phyloP scores from a whole-genome alignment of 2,113 vertebrate genomes.

The Cephalopterus ornatus region DNA sequence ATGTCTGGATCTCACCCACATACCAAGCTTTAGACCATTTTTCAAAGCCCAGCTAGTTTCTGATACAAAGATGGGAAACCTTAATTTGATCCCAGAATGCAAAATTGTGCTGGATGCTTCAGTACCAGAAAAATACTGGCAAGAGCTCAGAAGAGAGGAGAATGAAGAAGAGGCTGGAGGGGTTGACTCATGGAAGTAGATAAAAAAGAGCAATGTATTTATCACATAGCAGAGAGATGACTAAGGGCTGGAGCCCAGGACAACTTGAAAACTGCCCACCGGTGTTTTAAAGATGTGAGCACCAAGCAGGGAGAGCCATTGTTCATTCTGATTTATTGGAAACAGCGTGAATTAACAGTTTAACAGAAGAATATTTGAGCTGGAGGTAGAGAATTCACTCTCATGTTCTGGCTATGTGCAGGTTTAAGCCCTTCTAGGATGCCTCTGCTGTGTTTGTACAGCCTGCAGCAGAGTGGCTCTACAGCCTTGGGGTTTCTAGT shows the following conservation, averaged over 20 bases:
- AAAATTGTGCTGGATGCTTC: background rate
- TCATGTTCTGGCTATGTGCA: background rate
- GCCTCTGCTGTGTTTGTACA: constrained; percentile 19
- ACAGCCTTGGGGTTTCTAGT: background rate
- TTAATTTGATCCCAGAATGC: constrained; percentile 47
- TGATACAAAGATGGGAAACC: background rate
- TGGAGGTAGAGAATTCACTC: background rate
- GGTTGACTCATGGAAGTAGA: constrained; percentile 38
- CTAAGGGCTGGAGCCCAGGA: constrained; percentile 40
- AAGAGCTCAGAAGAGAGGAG: background rate
- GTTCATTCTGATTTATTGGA: constrained; percentile 33
- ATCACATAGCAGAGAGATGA: constrained; percentile 35
- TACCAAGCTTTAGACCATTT: background rate
- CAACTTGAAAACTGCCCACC: constrained; percentile 41
- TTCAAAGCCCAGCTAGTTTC: constrained; percentile 15
- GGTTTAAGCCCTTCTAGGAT: constrained; percentile 1
- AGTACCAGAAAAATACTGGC: constrained; percentile 16
- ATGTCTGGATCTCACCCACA: background rate
- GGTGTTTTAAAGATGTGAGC: constrained; percentile 37
- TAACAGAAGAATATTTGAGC: constrained; percentile 5
- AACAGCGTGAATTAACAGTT: background rate
- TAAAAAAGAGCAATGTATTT: constrained; percentile 22
- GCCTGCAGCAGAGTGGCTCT: background rate
- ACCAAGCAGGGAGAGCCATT: background rate
- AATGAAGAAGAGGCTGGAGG: constrained; percentile 13